Evolutionary conservation across 2,888 invertebrate species (phyloP), one percentile per base, ranked within the genome.

Genomic region (Zonitis immaculata): DNA sequence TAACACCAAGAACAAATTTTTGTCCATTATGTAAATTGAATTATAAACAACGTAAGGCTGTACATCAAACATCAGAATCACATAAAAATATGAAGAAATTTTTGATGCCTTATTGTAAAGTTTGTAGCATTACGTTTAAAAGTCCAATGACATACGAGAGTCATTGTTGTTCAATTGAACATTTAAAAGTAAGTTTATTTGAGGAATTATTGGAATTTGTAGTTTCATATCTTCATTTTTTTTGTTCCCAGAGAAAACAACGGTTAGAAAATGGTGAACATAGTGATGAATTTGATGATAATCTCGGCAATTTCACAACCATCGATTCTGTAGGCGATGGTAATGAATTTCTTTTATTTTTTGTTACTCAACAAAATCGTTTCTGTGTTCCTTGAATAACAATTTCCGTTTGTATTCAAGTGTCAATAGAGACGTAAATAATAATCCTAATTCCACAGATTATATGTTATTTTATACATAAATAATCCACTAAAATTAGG

Each of bases 301-400:
- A 89, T 76, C 78, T 91, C 60, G 90, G 90, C 61, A 89, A 90
- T 70, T 91, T 91, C 70, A 88, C 90, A 80, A 91, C 91, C 1
- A 82, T 92, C n/a, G 91, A 92, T 75, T 91, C 91, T 3, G 89
- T 91, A 26, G 91, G 91, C 74, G 90, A 90, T 75, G 88, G 86
- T 84, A 77, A 77, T 25, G 51, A 56, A 62, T 22, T 47, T 47
- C 3, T n/a, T 8, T 3, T 20, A 18, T n/a, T 52, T 52, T 44
- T 47, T 49, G 56, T 58, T 61, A 56, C 58, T 57, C 16, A 52
- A 54, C 62, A 63, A 61, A 18, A 42, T 46, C 54, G 66, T 66
- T 66, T 59, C 59, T 54, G 64, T 66, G 66, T 66, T 66, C 54
- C 65, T 60, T 58, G 54, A 59, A 58, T 58, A 56, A 52, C 56